Conservation (phyloP, 2,888 invertebrate species). For the Leptothorax acervorum region DNA sequence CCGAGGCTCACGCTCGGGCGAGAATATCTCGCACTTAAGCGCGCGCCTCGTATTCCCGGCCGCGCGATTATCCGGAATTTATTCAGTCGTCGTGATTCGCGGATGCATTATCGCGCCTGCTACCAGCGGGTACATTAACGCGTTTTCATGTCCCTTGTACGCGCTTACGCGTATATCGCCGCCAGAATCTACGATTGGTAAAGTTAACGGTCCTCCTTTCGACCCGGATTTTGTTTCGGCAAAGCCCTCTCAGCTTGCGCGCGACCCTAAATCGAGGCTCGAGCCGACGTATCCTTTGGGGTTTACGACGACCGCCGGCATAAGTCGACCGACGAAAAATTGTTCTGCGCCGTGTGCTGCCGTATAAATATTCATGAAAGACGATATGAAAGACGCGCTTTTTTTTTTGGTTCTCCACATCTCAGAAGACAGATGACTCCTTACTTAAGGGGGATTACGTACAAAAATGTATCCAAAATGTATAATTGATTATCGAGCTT, state of each 20-base stretch:
- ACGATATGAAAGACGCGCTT: not conserved
- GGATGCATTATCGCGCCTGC: constrained; percentile 40
- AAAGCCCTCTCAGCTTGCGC: not conserved
- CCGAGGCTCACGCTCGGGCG: constrained; percentile 7
- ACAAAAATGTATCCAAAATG: not conserved
- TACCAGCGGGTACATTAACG: constrained; percentile 37
- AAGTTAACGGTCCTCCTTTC: constrained; percentile 7
- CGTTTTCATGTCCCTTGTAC: not conserved
- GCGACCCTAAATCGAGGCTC: constrained; percentile 9
- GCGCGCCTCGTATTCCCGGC: constrained; percentile 23
- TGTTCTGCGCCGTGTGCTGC: constrained; percentile 19
- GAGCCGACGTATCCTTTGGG: constrained; percentile 66
- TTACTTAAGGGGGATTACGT: not conserved
- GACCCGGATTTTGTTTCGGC: constrained; percentile 31
- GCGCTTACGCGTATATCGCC: not conserved
- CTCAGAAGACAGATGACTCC: not conserved
- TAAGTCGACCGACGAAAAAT: constrained; percentile 32
- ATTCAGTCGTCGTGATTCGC: constrained; percentile 36
- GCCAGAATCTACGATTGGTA: constrained; percentile 31
- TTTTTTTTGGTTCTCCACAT: not conserved
- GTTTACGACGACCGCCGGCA: constrained; percentile 71
- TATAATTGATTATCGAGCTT: not conserved
- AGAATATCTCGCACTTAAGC: constrained; percentile 48
- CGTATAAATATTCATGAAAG: constrained; percentile 54
- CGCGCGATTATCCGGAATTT: constrained; percentile 46